These are phyloP conservation scores for Epinotia bilunana DNA, from an alignment of 2,888 invertebrate species.

Conservation along the genomic window DNA sequence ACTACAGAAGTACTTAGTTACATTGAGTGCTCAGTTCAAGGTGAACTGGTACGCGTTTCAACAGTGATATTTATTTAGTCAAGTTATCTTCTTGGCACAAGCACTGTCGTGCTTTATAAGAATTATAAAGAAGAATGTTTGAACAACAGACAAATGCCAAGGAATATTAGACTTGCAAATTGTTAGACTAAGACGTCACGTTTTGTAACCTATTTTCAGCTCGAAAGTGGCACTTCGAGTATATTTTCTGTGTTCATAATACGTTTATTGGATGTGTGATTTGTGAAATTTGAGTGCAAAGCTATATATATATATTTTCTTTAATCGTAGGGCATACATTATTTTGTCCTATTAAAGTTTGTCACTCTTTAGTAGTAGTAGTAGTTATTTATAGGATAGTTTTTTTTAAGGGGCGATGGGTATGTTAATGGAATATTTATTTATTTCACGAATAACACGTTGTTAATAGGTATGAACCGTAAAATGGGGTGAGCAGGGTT, in stretches of 20 bases:
- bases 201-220: constrained; percentile 6
- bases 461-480: no score
- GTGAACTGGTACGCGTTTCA: background rate
- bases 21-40: background rate
- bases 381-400: no score
- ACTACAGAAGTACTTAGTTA: background rate
- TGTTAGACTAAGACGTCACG: background rate
- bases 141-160: constrained; percentile 10
- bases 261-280: background rate
- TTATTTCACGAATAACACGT: no score
- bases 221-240: constrained; percentile 11
- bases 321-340: no score
- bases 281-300: background rate
- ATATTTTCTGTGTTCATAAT: constrained; percentile 14
- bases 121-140: constrained; percentile 4
- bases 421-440: background rate
- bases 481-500: no score
- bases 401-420: background rate
- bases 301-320: no score
- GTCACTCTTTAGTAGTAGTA: no score
- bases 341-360: no score
- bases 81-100: background rate
- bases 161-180: constrained; percentile 17
- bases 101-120: background rate
- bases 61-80: background rate